Evolutionary conservation across 2,113 vertebrate species (phyloP), one percentile per base, ranked within the genome.

Genomic region (Anser brachyrhynchus): DNA sequence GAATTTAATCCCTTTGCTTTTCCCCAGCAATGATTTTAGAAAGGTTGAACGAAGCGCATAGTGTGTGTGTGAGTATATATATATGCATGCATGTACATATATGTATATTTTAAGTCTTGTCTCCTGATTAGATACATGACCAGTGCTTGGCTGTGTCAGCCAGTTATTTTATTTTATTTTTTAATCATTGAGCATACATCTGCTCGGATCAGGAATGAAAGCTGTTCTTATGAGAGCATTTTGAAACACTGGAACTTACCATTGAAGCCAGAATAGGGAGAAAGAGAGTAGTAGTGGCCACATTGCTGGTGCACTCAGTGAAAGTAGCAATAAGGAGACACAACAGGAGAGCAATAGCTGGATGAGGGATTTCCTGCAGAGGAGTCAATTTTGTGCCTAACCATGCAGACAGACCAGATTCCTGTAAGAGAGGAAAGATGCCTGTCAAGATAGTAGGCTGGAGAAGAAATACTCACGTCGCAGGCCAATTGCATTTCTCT

Each of bases 301-400:
- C 99, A 6, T 99, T 99, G 97, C 99, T 99, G 96, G 99, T 97
- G 94, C 98, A 99, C 92, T 99, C 99, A 0, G 99, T 99, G 98
- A 99, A 99, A 25, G 87, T 95, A 37, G 98, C 99, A 20, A 99
- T 20, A 46, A 99, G 89, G 69, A 99, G 92, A 54, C 95, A 98
- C 31, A 99, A 55, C 20, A 99, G 51, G 26, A 99, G 0, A 3
- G 93, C 97, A 6, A 98, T 99, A 90, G 98, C 98, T 1, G 97
- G 92, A 4, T 96, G 49, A 0, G 99, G 98, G 57, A 99, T 96
- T 2, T 2, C 43, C 96, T 98, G 3, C 84, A 99, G 97, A 2
- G 99, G 99, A 2, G 98, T 91, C 90, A 99, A 92, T 23, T 98
- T 98, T 17, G 58, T 4, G 7, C 99, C 99, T 80, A 99, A 51